These are phyloP conservation scores for Polypedilum vanderplanki DNA, from an alignment of 1,140 invertebrate genomes.

Conservation along the genomic window DNA sequence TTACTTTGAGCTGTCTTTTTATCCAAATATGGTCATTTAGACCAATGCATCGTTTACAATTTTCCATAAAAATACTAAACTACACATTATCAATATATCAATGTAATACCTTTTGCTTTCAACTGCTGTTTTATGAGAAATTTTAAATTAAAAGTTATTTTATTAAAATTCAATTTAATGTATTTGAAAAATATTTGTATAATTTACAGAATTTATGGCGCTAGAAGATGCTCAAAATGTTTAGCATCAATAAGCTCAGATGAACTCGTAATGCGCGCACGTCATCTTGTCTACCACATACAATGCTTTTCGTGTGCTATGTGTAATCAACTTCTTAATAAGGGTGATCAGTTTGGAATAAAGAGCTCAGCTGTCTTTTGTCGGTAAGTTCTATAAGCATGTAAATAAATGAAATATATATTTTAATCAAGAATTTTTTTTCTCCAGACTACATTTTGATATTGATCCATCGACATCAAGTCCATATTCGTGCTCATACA, in stretches of 20 bases:
- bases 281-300: constrained; percentile 89
- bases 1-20: not conserved
- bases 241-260: constrained; percentile 83
- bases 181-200: too few species aligned
- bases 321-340: constrained; percentile 76
- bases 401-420: not conserved
- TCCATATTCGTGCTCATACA: constrained; percentile 53
- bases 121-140: not conserved
- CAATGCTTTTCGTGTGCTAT: constrained; percentile 90
- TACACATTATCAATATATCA: not conserved
- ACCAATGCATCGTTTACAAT: not conserved
- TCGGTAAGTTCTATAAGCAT: constrained; percentile 42
- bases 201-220: constrained; percentile 64
- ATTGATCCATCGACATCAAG: constrained; percentile 56
- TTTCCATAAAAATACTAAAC: not conserved
- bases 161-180: too few species aligned
- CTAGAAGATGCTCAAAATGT: constrained; percentile 80
- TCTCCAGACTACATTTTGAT: constrained; percentile 69
- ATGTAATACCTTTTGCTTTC: not conserved
- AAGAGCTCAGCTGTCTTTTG: constrained; percentile 75
- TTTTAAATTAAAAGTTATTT: too few species aligned
- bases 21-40: constrained; percentile 4
- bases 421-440: constrained; percentile 31
- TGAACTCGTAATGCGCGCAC: constrained; percentile 90
- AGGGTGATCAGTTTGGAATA: constrained; percentile 92